Percentiles rank a stretch among this genome's conserved stretches.
These are phyloP conservation scores for Nymphalis polychloros DNA, from an alignment of 2,888 invertebrate genomes.

Conservation along the genomic window DNA sequence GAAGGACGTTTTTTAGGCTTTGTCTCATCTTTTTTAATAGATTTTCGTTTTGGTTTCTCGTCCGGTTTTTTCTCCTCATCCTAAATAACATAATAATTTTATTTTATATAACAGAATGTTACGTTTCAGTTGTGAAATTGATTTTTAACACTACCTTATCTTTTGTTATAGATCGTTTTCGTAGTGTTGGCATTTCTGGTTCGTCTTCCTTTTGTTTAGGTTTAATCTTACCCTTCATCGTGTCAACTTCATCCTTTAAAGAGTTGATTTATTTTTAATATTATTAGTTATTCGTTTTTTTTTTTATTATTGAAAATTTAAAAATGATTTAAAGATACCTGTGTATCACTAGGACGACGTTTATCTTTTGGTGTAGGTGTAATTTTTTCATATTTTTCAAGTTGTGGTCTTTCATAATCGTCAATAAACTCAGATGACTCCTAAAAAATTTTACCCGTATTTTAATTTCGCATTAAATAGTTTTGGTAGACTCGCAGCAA, in stretches of 20 bases:
- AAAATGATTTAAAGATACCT: slow-evolving; percentile 53
- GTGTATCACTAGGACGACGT: slow-evolving; percentile 64
- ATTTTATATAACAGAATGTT: slow-evolving; percentile 7
- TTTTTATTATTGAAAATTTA: neutral
- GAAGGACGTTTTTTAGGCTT: slow-evolving; percentile 72
- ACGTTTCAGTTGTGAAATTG: neutral
- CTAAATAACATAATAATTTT: slow-evolving; percentile 49
- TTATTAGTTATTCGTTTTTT: neutral
- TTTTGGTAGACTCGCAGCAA: slow-evolving; percentile 7
- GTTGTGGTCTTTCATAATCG: slow-evolving; percentile 87
- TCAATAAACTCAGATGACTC: slow-evolving; percentile 78
- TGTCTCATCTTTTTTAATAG: slow-evolving; percentile 66
- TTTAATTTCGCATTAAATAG: neutral
- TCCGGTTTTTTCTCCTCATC: slow-evolving; percentile 74
- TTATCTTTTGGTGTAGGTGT: slow-evolving; percentile 72
- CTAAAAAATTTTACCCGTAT: slow-evolving; percentile 50
- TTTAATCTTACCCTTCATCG: slow-evolving; percentile 75
- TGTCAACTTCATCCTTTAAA: slow-evolving; percentile 68
- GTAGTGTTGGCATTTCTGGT: slow-evolving; percentile 67
- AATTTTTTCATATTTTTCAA: slow-evolving; percentile 85
- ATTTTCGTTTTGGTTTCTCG: slow-evolving; percentile 72
- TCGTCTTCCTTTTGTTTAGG: slow-evolving; percentile 73
- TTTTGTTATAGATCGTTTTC: slow-evolving; percentile 70
- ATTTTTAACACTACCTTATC: slow-evolving; percentile 62
- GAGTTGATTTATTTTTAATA: slow-evolving; percentile 5